Percentiles rank a stretch among this genome's conserved stretches.
Evolutionary conservation across 2,797 vertebrate species (phyloP).

Genomic region (Dendrocincla fuliginosa): DNA sequence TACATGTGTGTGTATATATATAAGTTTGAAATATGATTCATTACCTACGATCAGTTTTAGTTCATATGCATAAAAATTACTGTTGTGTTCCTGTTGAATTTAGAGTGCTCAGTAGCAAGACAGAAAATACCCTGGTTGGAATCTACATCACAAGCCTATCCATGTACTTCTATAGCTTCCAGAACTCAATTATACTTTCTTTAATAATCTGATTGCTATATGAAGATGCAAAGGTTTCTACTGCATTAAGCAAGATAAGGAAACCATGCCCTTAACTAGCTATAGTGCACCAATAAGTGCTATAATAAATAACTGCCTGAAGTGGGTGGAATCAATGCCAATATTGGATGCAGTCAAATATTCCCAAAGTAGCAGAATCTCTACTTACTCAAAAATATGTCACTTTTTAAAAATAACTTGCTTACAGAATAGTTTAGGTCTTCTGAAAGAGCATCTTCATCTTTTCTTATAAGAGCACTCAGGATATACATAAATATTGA

Average conservation of each 20-base stretch:
- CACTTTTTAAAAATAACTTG: conserved; percentile 37
- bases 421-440: not conserved
- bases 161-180: not conserved
- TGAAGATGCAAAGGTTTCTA: not conserved
- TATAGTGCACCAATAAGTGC: not conserved
- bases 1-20: not conserved
- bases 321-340: conserved; percentile 5
- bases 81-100: not conserved
- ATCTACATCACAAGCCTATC: not conserved
- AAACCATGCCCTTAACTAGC: not conserved
- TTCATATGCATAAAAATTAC: not conserved
- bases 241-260: not conserved
- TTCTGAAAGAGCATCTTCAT: not conserved
- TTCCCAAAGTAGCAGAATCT: not conserved
- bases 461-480: not conserved
- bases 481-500: conserved; percentile 51
- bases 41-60: not conserved
- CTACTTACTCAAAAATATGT: not conserved
- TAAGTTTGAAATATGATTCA: not conserved
- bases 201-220: not conserved
- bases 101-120: not conserved
- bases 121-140: not conserved
- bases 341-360: not conserved
- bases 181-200: not conserved
- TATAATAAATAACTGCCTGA: not conserved